Conservation (phyloP, 2,113 vertebrate species). For the Puma concolor region DNA sequence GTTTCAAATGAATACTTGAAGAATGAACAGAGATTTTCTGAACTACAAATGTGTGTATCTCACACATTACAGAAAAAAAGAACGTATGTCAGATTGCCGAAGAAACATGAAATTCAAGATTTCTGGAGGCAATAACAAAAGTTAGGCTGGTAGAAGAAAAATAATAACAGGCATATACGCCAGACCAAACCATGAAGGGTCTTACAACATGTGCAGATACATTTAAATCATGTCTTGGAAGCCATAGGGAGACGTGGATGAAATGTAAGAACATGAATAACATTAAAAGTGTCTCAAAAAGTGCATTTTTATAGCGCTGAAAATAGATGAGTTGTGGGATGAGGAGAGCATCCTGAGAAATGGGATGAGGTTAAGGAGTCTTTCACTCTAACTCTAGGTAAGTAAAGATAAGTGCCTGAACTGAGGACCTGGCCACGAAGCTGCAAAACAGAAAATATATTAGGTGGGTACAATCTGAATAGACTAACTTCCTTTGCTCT, state of each 20-base stretch:
- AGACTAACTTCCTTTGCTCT: neutral
- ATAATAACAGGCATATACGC: neutral
- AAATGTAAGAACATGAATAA: neutral
- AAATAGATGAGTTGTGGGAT: neutral
- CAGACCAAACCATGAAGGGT: neutral
- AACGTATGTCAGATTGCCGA: neutral
- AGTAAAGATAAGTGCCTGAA: neutral
- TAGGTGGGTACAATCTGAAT: neutral
- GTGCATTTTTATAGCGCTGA: neutral
- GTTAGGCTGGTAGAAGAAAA: neutral
- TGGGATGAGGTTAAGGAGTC: neutral
- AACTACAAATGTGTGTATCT: neutral
- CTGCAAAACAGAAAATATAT: neutral
- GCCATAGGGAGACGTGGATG: neutral
- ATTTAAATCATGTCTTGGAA: neutral
- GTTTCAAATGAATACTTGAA: neutral
- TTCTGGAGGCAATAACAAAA: neutral
- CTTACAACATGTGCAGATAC: neutral
- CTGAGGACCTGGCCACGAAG: neutral
- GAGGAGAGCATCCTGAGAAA: neutral
- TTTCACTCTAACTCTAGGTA: neutral
- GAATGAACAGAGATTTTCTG: neutral
- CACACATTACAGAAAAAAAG: neutral
- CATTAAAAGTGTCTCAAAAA: neutral
- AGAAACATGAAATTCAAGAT: neutral